phyloP scores from a whole-genome alignment of 1,140 invertebrate species.

The Solenopsis invicta region DNA sequence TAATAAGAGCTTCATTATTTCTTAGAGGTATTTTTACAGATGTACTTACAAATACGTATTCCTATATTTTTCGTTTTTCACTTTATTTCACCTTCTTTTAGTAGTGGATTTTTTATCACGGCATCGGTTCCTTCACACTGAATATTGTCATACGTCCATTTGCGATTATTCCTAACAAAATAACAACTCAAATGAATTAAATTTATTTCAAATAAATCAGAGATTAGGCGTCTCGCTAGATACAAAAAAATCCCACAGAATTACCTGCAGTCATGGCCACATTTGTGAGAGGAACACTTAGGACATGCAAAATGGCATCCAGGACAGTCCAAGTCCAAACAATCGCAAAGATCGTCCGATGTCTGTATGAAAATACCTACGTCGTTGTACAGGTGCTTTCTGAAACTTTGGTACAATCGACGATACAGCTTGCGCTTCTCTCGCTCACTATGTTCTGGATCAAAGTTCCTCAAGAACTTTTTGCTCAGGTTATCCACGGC shows the following conservation, averaged over 20 bases:
- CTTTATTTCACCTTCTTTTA: conserved; percentile 69
- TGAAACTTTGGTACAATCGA: conserved; percentile 80
- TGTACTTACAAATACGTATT: background rate
- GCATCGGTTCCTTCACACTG: conserved; percentile 84
- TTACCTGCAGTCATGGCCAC: conserved; percentile 89
- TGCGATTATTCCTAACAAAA: conserved; percentile 79
- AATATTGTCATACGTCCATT: conserved; percentile 83
- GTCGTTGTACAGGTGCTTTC: conserved; percentile 83
- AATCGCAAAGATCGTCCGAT: conserved; percentile 92
- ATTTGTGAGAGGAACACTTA: conserved; percentile 90
- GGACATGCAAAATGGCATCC: conserved; percentile 94
- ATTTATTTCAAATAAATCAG: background rate
- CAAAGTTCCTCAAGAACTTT: conserved; percentile 85
- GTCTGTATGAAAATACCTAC: conserved; percentile 85
- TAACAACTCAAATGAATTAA: background rate
- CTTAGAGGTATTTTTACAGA: background rate
- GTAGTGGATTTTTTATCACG: conserved; percentile 74
- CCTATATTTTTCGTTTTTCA: background rate
- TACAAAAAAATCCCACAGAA: background rate
- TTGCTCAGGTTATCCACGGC: conserved; percentile 78
- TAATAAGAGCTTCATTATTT: background rate
- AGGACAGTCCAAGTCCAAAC: conserved; percentile 90
- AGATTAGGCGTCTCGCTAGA: background rate
- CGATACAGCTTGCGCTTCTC: conserved; percentile 85
- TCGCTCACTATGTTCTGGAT: conserved; percentile 85